Percentiles rank a stretch among this genome's conserved stretches.
phyloP scores from a whole-genome alignment of 2,113 vertebrate genomes.

The Sinosuthora webbiana region DNA sequence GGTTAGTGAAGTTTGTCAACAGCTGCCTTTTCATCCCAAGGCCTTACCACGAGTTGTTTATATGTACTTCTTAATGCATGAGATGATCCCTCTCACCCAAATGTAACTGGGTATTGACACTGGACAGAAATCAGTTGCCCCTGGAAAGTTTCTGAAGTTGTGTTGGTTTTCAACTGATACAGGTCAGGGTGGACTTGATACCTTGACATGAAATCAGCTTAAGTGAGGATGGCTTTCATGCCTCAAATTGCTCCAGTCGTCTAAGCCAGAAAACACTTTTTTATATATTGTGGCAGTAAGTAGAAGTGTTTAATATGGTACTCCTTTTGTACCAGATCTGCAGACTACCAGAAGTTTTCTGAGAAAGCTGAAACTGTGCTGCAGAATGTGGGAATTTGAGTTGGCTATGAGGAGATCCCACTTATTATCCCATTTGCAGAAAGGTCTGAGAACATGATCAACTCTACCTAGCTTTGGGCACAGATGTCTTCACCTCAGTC shows the following conservation, averaged over 20 bases:
- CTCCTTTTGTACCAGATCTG: background rate
- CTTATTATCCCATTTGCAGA: background rate
- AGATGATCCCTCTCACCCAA: background rate
- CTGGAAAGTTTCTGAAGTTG: background rate
- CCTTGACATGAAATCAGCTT: background rate
- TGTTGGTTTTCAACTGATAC: background rate
- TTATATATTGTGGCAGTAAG: background rate
- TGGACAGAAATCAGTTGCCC: background rate
- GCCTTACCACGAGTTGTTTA: fast-evolving
- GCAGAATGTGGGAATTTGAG: fast-evolving
- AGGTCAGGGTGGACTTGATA: background rate
- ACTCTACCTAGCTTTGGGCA: background rate
- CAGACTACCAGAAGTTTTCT: background rate
- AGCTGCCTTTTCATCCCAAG: background rate
- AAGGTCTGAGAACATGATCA: fast-evolving
- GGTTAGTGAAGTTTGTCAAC: fast-evolving
- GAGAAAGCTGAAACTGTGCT: background rate
- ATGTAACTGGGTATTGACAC: background rate
- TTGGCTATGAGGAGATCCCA: background rate
- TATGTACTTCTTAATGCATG: background rate
- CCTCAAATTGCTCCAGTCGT: background rate
- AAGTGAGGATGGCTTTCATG: background rate
- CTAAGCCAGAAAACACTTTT: background rate
- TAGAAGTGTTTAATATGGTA: background rate
- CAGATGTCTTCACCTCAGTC: background rate